Conservation (phyloP, 2,888 invertebrate species). For the Stenolophus ochropezus region DNA sequence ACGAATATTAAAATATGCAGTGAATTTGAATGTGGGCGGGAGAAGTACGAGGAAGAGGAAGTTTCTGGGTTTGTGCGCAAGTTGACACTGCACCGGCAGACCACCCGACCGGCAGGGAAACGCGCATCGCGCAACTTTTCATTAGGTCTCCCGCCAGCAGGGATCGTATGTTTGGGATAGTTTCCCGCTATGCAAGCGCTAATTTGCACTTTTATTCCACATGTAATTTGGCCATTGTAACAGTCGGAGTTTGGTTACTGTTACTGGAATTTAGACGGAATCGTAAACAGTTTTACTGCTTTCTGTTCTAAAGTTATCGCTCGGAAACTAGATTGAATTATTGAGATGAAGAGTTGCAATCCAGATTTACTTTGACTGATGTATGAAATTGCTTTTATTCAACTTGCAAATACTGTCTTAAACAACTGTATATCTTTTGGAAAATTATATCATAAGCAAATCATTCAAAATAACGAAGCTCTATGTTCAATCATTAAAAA, state of each 20-base stretch:
- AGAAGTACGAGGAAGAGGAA: no score
- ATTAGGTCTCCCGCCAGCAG: conserved; percentile 1
- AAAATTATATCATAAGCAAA: neutral
- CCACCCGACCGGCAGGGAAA: neutral
- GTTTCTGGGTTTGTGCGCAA: no score
- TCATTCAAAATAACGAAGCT: neutral
- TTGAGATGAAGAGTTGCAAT: conserved; percentile 12
- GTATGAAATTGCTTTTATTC: neutral
- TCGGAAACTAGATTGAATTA: conserved; percentile 24
- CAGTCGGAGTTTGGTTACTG: neutral
- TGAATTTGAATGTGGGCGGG: no score
- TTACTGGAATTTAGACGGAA: conserved; percentile 30
- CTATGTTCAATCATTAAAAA: no score
- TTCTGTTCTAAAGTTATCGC: conserved; percentile 32
- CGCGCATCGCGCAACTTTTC: conserved; percentile 48
- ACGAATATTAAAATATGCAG: no score
- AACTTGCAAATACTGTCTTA: neutral
- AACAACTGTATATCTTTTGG: neutral
- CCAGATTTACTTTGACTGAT: conserved; percentile 2
- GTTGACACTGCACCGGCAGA: no score
- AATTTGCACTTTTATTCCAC: conserved; percentile 33
- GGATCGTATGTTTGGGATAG: conserved; percentile 24
- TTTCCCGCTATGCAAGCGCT: conserved; percentile 22
- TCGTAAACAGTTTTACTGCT: conserved; percentile 44
- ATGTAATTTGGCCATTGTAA: conserved; percentile 30